These are phyloP conservation scores for Tupiocoris notatus DNA, from an alignment of 2,888 invertebrate species.

Conservation along the genomic window DNA sequence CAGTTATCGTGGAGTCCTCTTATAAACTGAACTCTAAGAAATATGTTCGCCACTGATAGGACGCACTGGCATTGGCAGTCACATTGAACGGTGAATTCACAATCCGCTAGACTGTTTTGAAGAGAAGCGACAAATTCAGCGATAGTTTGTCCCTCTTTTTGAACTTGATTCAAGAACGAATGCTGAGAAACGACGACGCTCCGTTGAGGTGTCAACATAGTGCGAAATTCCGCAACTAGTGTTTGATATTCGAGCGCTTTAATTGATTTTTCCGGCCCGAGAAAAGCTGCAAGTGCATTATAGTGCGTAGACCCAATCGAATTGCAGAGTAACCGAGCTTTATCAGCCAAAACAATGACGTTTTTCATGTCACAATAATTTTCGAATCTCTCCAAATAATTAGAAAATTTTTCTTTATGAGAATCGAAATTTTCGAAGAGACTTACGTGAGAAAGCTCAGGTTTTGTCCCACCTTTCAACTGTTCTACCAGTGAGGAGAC, in stretches of 20 bases:
- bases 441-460: no score
- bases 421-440: slow-evolving; percentile 10
- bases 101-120: neutral
- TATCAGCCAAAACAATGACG: neutral
- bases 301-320: slow-evolving; percentile 13
- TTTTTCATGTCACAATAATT: slow-evolving; percentile 3
- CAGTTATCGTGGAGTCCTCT: neutral
- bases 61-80: neutral
- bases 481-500: no score
- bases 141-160: slow-evolving; percentile 5
- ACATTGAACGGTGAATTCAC: neutral
- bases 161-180: neutral
- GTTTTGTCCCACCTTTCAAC: no score
- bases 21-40: neutral
- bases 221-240: neutral
- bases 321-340: slow-evolving; percentile 3
- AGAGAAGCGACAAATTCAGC: slow-evolving; percentile 3
- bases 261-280: neutral
- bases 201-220: neutral
- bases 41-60: neutral
- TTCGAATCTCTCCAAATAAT: slow-evolving; percentile 6
- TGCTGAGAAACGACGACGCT: neutral
- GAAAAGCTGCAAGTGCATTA: neutral
- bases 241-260: neutral
- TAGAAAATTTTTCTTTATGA: neutral